Evolutionary conservation across 2,113 vertebrate species (phyloP).

Genomic region (Uropsilus gracilis): DNA sequence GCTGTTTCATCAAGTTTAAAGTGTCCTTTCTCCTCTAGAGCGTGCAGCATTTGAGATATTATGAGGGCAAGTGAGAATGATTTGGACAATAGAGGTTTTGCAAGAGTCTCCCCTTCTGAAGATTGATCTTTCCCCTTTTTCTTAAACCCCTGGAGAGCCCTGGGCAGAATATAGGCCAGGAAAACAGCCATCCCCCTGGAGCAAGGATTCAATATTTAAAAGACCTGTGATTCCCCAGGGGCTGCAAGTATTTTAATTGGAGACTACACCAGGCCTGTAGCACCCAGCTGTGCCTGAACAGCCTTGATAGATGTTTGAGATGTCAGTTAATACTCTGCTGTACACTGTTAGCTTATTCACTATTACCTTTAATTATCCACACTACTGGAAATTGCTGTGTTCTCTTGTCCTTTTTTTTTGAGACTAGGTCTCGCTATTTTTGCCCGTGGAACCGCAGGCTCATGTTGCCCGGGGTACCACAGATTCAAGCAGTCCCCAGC

Average conservation of each 20-base stretch:
- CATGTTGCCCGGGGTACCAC: too few species aligned
- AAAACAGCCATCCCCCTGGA: background rate
- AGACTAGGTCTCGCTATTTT: too few species aligned
- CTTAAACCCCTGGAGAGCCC: background rate
- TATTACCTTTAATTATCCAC: conserved; percentile 35
- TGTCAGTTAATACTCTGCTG: conserved; percentile 14
- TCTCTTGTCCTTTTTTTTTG: conserved; percentile 48
- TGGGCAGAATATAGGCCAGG: background rate
- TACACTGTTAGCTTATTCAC: background rate
- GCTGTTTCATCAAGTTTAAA: background rate
- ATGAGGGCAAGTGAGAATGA: background rate
- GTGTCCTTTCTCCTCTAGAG: background rate
- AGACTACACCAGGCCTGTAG: background rate
- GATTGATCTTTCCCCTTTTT: background rate
- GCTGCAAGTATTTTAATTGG: background rate
- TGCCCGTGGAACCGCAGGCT: too few species aligned
- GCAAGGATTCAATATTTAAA: background rate
- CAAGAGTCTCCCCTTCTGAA: too few species aligned
- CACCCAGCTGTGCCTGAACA: background rate
- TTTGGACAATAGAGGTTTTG: background rate
- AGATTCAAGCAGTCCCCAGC: too few species aligned
- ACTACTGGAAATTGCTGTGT: background rate
- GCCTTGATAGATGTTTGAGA: conserved; percentile 38
- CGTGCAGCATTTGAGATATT: background rate
- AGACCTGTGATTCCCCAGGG: background rate